Base-by-base conservation (phyloP, 2,888 invertebrate species). In the Geotrupes spiniger region DNA sequence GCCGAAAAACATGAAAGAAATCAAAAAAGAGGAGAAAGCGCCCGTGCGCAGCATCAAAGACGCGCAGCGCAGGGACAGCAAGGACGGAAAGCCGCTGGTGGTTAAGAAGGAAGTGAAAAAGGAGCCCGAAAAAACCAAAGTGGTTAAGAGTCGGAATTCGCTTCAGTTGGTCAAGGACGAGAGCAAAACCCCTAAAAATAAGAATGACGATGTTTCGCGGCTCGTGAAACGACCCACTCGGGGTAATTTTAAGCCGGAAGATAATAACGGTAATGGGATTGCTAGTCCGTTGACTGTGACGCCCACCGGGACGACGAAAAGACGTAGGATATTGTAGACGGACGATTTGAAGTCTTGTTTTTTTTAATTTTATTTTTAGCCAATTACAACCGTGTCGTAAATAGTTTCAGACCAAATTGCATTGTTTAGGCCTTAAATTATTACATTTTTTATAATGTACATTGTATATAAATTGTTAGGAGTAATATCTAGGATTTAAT, bases 191-290 rank as follows among this genome's bases (percentile, higher is more conserved):
- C 49, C 49, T 14, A 59, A 54, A 46, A 60, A 53, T 49, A 64
- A 65, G 49, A 56, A 41, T 36, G 70, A 71, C 9, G 72, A 70
- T 16, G 64, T 66, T 3, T 67, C 67, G 2, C 67, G 70, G 53
- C 58, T 64, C 10, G 51, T 57, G 9, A 74, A 74, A 53, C 56
- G 75, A 28, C 73, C 75, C 3, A 72, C 74, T 5, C 65, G 75
- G 51, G 75, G 74, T 11, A 73, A 74, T 54, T 60, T 73, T 27
- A 75, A 74, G 60, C 65, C 73, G 12, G 75, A 76, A 51, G 73
- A 74, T 52, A 63, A 62, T 10, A 63, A 63, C 41, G 68, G 68
- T n/a, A 68, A 65, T 57, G 71, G 72, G 9, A 72, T 72, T 59
- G 68, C 69, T 40, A 73, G 73, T 62, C 73, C 74, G 1, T 45